phyloP scores from a whole-genome alignment of 2,113 vertebrate species.

The Progne subis region DNA sequence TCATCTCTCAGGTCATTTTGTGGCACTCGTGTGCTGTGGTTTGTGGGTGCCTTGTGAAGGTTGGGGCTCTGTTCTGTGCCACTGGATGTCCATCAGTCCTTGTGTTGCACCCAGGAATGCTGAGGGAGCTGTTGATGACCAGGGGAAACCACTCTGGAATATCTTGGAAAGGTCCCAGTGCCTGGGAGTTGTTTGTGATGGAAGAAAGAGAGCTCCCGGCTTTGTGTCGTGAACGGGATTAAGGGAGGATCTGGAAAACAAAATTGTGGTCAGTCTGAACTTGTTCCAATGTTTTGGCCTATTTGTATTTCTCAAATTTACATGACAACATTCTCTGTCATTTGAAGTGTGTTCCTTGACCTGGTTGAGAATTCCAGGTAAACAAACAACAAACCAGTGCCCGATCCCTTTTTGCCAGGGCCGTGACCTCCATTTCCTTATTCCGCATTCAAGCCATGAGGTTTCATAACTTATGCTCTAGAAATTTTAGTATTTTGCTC shows the following conservation, averaged over 20 bases:
- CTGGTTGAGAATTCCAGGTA: neutral
- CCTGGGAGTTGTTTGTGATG: fast-evolving
- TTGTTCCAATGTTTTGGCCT: neutral
- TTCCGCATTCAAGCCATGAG: neutral
- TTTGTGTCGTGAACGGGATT: neutral
- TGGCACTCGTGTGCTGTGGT: fast-evolving
- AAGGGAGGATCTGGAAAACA: fast-evolving
- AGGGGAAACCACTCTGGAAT: fast-evolving
- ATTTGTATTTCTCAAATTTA: neutral
- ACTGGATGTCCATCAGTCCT: neutral
- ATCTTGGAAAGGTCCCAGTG: fast-evolving
- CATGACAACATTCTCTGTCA: neutral
- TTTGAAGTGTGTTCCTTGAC: neutral
- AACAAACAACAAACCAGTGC: neutral
- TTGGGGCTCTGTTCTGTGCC: fast-evolving
- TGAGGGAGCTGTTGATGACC: neutral
- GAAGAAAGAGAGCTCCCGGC: too few species aligned
- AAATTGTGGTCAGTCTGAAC: fast-evolving
- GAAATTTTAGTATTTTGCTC: neutral
- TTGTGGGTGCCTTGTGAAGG: too few species aligned
- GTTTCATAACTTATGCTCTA: neutral
- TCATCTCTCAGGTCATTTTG: fast-evolving
- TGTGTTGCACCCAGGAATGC: neutral
- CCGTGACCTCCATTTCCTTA: neutral
- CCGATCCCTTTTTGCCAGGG: neutral